Base-by-base conservation (phyloP, 2,113 vertebrate genomes). In the Pardalotus punctatus region DNA sequence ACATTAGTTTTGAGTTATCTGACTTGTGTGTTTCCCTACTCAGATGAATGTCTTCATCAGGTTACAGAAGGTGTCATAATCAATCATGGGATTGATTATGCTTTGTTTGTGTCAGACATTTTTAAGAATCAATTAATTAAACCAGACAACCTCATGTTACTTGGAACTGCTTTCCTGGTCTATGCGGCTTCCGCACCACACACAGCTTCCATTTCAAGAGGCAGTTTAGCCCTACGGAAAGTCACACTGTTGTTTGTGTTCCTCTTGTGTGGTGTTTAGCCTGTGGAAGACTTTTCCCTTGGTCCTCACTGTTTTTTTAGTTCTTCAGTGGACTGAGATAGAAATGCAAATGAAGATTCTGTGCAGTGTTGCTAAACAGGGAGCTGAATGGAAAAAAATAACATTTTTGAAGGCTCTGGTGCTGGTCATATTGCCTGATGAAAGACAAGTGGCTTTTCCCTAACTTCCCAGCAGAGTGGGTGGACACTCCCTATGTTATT, bases 161-260 rank as follows among this genome's bases (percentile, higher is more conserved):
- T 74, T 78, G 13, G 20, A 58, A 6, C 50, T 84, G 69, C 21
- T 85, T 82, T 42, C 33, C 77, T 33, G 11, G 4, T 67, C 22
- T 24, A 5, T 69, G 47, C 65, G 82, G 29, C 24, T 10, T 60
- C n/a, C 43, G 50, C 28, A 16, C 12, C 14, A 8, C 28, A 40
- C 7, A 9, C 22, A 1, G 0, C 0, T 36, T 53, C 31, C 9
- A 3, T 89, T 86, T 71, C 48, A 65, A 50, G 58, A 35, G 33
- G 31, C 31, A 45, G 12, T 74, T 91, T 25, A 79, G 24, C 48
- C 45, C 4, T n/a, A 13, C 1, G 2, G 29, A 69, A 79, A 17
- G 28, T 56, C 43, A 64, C 31, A 25, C 24, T 64, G 31, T 69
- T 74, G 72, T 40, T 80, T 47, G 48, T 66, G 4, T 71, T 66